phyloP scores from a whole-genome alignment of 2,113 vertebrate species.

The Notechis scutatus region DNA sequence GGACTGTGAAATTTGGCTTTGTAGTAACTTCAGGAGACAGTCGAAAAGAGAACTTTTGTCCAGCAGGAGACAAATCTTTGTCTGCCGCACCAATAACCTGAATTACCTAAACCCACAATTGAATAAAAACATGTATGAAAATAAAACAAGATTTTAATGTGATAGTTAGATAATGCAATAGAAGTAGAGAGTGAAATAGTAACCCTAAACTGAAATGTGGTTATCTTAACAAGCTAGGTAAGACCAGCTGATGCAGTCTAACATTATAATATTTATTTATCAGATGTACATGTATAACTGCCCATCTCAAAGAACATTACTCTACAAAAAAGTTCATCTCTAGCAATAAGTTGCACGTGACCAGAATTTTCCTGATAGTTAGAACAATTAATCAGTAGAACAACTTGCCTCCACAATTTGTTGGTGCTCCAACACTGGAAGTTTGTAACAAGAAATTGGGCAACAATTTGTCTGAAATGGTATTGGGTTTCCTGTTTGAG shows the following conservation, averaged over 20 bases:
- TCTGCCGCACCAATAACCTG: constrained; percentile 87
- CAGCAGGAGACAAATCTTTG: constrained; percentile 83
- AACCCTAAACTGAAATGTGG: neutral
- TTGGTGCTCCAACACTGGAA: neutral
- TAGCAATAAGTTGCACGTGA: neutral
- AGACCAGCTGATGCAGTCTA: neutral
- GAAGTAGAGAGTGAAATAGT: neutral
- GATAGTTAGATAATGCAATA: constrained; percentile 12
- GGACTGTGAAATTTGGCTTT: constrained; percentile 93
- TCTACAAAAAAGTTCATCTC: neutral
- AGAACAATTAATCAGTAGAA: neutral
- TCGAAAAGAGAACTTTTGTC: constrained; percentile 90
- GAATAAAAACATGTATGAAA: constrained; percentile 51
- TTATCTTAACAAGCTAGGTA: neutral
- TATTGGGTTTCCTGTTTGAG: neutral
- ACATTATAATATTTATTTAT: neutral
- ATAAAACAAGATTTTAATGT: constrained; percentile 18
- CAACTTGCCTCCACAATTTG: neutral
- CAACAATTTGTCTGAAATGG: neutral
- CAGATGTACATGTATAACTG: neutral
- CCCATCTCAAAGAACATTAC: neutral
- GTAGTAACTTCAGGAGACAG: constrained; percentile 79
- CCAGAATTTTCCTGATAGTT: neutral
- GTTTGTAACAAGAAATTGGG: neutral
- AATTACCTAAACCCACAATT: constrained; percentile 82